Base-by-base conservation (phyloP, 2,888 invertebrate species). In the Tanytarsus gracilentus region DNA sequence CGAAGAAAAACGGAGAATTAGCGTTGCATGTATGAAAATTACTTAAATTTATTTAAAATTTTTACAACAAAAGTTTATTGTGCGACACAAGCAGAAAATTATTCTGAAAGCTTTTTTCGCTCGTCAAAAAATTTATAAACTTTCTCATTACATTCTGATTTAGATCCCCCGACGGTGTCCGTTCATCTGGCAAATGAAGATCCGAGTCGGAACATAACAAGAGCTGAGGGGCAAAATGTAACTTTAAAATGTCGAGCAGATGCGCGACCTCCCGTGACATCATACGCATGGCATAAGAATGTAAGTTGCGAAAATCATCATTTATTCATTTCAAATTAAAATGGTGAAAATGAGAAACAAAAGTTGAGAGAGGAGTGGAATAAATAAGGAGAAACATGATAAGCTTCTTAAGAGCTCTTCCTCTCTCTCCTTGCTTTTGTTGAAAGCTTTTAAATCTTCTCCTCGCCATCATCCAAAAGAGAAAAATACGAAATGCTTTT, bases 11-110 rank as follows among this genome's bases (percentile, higher is more conserved):
- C 79, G 84, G 68, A 80, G 81, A 64, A 79, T 92, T 66, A 83
- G 84, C 69, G 88, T 92, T 66, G 82, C 87, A 72, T 92, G 92
- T 92, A 77, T 87, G 91, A 85, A 69, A 64, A 36, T 36, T n/a
- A 36, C n/a, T 4, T 9, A 33, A 63, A 23, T 14, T 58, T 29
- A 30, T 9, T 44, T 48, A 5, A 29, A 36, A 55, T 48, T 27
- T 21, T 58, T 44, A 44, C n/a, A n/a, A n/a, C n/a, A n/a, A n/a
- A n/a, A n/a, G n/a, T n/a, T n/a, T n/a, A n/a, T n/a, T n/a, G n/a
- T n/a, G n/a, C n/a, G n/a, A n/a, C n/a, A n/a, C n/a, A n/a, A n/a
- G n/a, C n/a, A n/a, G n/a, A n/a, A n/a, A n/a, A n/a, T n/a, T n/a
- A n/a, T n/a, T n/a, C n/a, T n/a, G n/a, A n/a, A n/a, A n/a, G n/a